phyloP scores from a whole-genome alignment of 2,113 vertebrate genomes.

The Petrocephalus microphthalmus region DNA sequence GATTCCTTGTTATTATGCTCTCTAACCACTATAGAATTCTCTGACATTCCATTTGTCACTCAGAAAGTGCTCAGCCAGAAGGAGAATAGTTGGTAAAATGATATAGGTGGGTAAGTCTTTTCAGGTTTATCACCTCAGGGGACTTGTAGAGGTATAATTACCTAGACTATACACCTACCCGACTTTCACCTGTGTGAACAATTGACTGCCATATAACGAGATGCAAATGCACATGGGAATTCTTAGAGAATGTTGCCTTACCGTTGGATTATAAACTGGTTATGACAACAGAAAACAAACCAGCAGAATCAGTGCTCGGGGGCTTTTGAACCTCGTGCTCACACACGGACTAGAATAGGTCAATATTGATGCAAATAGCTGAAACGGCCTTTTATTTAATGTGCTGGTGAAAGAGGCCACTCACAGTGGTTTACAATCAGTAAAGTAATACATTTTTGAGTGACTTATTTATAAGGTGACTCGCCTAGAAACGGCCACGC shows the following conservation, averaged over 20 bases:
- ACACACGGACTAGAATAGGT: too few species aligned
- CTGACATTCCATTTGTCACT: constrained; percentile 9
- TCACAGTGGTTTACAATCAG: neutral
- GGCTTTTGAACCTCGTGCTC: neutral
- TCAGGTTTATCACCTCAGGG: neutral
- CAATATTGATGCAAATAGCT: neutral
- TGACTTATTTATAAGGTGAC: neutral
- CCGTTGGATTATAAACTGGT: neutral
- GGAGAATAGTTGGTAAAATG: neutral
- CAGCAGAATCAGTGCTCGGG: neutral
- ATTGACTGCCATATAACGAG: neutral
- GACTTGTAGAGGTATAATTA: neutral
- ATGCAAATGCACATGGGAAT: neutral
- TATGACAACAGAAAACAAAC: neutral
- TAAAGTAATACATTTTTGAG: neutral
- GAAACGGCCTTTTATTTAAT: neutral
- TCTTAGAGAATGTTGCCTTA: neutral
- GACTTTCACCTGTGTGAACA: neutral
- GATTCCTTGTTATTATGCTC: neutral
- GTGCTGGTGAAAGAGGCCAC: neutral
- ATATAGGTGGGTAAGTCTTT: constrained; percentile 1
- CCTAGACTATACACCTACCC: neutral
- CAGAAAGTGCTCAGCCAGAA: neutral
- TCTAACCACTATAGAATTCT: constrained; percentile 12
- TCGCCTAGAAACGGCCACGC: too few species aligned